Base-by-base conservation (phyloP, 2,888 invertebrate species). In the Drosophila affinis region DNA sequence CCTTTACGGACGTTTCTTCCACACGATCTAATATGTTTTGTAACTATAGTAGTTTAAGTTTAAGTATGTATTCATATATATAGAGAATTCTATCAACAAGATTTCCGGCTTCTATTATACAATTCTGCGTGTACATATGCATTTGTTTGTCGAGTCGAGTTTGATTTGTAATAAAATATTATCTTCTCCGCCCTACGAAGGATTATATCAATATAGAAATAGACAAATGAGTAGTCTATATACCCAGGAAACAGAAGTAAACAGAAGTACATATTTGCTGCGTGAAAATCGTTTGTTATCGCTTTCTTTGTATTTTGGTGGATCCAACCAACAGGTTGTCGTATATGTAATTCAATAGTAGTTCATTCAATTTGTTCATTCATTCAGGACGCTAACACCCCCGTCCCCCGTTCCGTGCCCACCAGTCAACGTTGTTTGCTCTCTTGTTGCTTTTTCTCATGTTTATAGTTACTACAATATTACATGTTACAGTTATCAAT, bases 401-500 rank as follows among this genome's bases (percentile, higher is more conserved):
- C 79, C 62, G 69, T 70, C 74, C 60, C 68, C 60, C 68, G 63
- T 74, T 59, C 69, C 67, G 61, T 72, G 59, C 71, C 72, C 71
- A 72, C 80, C 70, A 75, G 77, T 58, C 62, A 60, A 62, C 71
- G 56, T 72, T 60, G 45, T 46, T 68, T 73, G 46, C 47, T 55
- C 55, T 59, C 27, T 46, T 44, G 62, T 48, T 51, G 39, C 54
- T 65, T 57, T 63, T 64, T 48, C 59, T 58, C 39, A 57, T 45
- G 14, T 32, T 81, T 67, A 74, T 71, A 71, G 74, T 76, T 73
- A 77, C 79, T 39, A 39, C 39, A 39, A 39, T 69, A 72, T 79
- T 81, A 84, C 81, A 80, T 75, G 75, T 73, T 87, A 84, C 77
- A 84, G 49, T 78, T 75, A 87, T 85, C 76, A 75, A 77, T 85